Evolutionary conservation across 2,113 vertebrate species (phyloP).

Genomic region (Brevimyrus niger): DNA sequence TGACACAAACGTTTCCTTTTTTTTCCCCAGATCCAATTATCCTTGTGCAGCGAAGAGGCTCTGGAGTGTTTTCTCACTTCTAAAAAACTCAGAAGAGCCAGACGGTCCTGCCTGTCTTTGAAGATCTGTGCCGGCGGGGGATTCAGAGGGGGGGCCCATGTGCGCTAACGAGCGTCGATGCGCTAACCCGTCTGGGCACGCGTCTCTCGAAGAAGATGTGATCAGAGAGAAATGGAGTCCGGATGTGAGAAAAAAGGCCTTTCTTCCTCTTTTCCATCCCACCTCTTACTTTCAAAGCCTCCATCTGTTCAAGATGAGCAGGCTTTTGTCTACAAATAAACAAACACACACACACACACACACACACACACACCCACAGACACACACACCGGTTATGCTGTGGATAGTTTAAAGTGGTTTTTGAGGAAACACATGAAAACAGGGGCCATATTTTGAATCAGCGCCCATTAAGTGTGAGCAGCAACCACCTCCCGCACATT

Average conservation of each 20-base stretch:
- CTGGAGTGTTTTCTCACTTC: neutral
- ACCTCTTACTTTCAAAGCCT: constrained; percentile 1
- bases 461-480: neutral
- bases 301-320: constrained; percentile 1
- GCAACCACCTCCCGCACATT: neutral
- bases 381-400: neutral
- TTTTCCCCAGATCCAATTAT: neutral
- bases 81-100: constrained; percentile 1
- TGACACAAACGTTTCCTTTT: neutral
- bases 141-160: neutral
- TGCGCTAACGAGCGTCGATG: neutral
- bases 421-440: neutral
- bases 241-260: neutral
- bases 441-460: neutral
- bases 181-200: neutral
- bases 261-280: neutral
- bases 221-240: neutral
- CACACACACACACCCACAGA: neutral
- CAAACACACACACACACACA: neutral
- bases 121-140: neutral
- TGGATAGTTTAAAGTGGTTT: neutral
- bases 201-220: neutral
- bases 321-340: neutral
- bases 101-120: neutral
- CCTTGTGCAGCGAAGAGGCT: neutral